Percentiles rank a stretch among this genome's conserved stretches.
Conservation (phyloP, 2,888 invertebrate genomes). For the Synanthedon myopaeformis region DNA sequence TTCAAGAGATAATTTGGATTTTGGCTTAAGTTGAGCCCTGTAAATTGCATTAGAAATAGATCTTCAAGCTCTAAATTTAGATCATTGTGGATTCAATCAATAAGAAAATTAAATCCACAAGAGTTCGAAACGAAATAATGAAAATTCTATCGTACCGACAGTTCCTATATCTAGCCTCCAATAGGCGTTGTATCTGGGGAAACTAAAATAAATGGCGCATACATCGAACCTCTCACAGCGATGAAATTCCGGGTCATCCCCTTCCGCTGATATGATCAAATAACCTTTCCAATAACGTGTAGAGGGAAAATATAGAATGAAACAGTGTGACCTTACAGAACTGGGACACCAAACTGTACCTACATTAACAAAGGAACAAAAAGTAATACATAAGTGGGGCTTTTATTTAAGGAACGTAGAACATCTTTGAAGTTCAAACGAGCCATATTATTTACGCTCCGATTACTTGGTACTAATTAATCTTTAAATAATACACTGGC, state of each 20-base stretch:
- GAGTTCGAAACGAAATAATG: no score
- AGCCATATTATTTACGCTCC: neutral
- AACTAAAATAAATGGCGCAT: slow-evolving; percentile 58
- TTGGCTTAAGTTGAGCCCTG: neutral
- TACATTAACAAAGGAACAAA: neutral
- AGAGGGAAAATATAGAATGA: neutral
- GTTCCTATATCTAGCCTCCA: no score
- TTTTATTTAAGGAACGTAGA: neutral
- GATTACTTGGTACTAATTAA: neutral
- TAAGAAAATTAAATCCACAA: no score
- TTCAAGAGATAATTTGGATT: neutral
- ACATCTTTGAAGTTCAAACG: neutral
- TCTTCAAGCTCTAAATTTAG: neutral
- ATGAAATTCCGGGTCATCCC: slow-evolving; percentile 53
- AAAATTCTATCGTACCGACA: no score
- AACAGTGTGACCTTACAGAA: neutral
- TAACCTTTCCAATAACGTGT: slow-evolving; percentile 15
- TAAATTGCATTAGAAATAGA: neutral
- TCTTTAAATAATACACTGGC: neutral
- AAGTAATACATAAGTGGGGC: neutral
- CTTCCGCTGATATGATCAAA: slow-evolving; percentile 44
- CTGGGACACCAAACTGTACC: neutral
- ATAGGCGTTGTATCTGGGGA: slow-evolving; percentile 10
- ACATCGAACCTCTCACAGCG: slow-evolving; percentile 48
- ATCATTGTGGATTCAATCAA: no score